Base-by-base conservation (phyloP, 2,888 invertebrate genomes). In the Lampropteryx suffumata region DNA sequence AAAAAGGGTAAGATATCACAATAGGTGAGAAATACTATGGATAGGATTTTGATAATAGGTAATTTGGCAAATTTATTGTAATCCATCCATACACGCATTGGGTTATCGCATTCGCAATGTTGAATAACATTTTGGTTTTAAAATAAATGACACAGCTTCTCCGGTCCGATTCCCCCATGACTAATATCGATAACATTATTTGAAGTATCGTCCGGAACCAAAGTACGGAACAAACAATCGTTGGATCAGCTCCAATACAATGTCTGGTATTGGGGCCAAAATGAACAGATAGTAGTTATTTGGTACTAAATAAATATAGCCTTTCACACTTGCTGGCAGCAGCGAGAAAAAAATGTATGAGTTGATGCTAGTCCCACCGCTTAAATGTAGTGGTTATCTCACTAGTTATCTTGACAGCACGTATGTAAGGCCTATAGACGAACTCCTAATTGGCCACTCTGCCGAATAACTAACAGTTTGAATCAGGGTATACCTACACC, bases 221-320 rank as follows among this genome's bases (percentile, higher is more conserved):
- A 68, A 65, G 67, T 62, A 61, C 58, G 56, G 59, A 69, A 72
- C 64, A 67, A 75, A 75, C 69, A 67, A 65, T 67, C 48, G 64
- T 76, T 80, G 80, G 78, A 79, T 55, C 63, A 57, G 37, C 54
- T 77, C 81, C 81, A 81, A 73, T 69, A 69, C 67, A 66, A 61
- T 72, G 71, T 68, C 70, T 68, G 64, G 55, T 62, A 67, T 69
- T 62, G 62, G 62, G 65, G 66, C 72, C 71, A 71, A 69, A 76
- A 78, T 71, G 67, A 73, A 67, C 59, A 55, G 58, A 69, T 69
- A 65, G 66, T 64, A 61, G 57, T 59, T 64, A 66, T 69, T 62
- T 54, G 57, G 61, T 75, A 73, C 71, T 76, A 73, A 74, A 75
- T 71, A 66, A 68, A 45, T 26, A 34, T 17, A 9, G 27, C 14